Percentiles rank a stretch among this genome's conserved stretches.
These are phyloP conservation scores for Megaustenia siamemsis DNA, from an alignment of 2,888 invertebrate genomes.

Conservation along the genomic window DNA sequence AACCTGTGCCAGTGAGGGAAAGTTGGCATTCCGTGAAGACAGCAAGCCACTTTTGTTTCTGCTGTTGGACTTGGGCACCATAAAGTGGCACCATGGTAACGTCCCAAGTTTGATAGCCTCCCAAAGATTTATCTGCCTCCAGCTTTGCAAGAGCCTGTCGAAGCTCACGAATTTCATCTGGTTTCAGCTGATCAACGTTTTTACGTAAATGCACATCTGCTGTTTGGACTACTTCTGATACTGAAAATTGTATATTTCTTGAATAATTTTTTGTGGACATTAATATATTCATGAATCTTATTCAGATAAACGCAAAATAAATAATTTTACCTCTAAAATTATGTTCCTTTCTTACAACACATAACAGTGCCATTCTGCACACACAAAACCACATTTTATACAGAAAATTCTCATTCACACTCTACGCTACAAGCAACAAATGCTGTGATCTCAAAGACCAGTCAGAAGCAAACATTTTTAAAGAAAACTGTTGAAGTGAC, in stretches of 20 bases:
- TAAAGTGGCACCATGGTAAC: slow-evolving; percentile 59
- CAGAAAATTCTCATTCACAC: no score
- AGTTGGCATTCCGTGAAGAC: slow-evolving; percentile 60
- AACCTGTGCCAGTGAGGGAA: slow-evolving; percentile 63
- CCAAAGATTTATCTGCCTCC: slow-evolving; percentile 49
- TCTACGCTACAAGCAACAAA: no score
- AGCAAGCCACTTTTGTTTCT: slow-evolving; percentile 58
- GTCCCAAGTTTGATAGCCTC: slow-evolving; percentile 57
- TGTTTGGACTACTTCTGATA: background rate
- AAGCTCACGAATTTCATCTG: slow-evolving; percentile 52
- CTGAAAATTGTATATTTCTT: background rate
- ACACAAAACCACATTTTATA: no score
- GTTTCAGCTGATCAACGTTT: slow-evolving; percentile 50
- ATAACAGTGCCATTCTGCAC: no score
- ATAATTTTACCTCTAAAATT: no score
- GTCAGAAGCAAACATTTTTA: no score
- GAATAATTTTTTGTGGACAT: background rate
- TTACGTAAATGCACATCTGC: slow-evolving; percentile 42
- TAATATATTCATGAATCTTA: no score
- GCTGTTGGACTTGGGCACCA: slow-evolving; percentile 59
- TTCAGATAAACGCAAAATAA: no score
- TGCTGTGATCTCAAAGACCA: no score
- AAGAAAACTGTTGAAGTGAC: no score
- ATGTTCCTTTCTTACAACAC: no score
- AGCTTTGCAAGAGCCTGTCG: slow-evolving; percentile 54